These are phyloP conservation scores for Botia almorhae DNA, from an alignment of 2,797 vertebrate species.

Conservation along the genomic window DNA sequence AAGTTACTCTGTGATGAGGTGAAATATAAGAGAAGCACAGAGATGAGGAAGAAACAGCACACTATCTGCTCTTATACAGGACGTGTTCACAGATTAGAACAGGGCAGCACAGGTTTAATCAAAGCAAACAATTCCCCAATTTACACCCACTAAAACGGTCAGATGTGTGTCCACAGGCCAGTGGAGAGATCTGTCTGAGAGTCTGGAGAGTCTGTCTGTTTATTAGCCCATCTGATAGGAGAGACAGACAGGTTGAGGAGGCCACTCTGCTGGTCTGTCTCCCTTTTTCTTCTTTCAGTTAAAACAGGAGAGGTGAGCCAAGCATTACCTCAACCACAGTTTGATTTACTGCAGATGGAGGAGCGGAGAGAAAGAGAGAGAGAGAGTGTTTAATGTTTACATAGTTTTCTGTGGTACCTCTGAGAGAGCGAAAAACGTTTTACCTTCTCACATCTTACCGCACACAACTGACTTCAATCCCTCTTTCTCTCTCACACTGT, in stretches of 20 bases:
- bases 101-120: constrained; percentile 72
- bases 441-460: constrained; percentile 11
- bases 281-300: constrained; percentile 70
- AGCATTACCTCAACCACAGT: constrained; percentile 83
- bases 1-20: too few relatives aligned
- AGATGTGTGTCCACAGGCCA: constrained; percentile 69
- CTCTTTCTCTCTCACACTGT: too few relatives aligned
- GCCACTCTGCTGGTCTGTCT: constrained; percentile 74
- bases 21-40: not conserved
- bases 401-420: constrained; percentile 67
- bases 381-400: constrained; percentile 69
- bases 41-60: constrained; percentile 30
- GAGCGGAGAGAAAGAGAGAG: not conserved
- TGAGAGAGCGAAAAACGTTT: too few relatives aligned
- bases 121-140: constrained; percentile 78
- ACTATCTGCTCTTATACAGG: constrained; percentile 71
- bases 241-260: constrained; percentile 40
- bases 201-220: constrained; percentile 69
- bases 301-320: constrained; percentile 87
- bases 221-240: constrained; percentile 70
- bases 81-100: constrained; percentile 73
- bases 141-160: constrained; percentile 69
- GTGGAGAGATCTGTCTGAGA: constrained; percentile 46
- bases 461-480: too few relatives aligned
- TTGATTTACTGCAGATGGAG: constrained; percentile 88